These are phyloP conservation scores for Lagocephalus sceleratus DNA, from an alignment of 2,797 vertebrate genomes.

Conservation along the genomic window DNA sequence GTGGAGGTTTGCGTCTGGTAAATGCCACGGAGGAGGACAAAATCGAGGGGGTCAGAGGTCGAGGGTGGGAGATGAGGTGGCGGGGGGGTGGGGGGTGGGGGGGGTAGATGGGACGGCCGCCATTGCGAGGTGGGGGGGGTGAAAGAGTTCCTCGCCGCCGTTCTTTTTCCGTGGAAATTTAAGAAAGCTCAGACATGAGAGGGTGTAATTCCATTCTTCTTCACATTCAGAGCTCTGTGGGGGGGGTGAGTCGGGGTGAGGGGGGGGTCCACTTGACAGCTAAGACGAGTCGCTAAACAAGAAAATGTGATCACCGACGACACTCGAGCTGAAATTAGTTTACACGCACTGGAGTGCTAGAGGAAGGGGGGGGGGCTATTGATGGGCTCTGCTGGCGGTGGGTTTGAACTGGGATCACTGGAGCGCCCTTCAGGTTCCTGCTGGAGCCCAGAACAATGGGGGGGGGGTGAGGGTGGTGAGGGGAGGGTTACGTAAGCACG, in stretches of 20 bases:
- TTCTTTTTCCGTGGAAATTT: slow-evolving; percentile 6
- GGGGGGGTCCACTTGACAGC: too few relatives aligned
- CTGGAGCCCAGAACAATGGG: too few relatives aligned
- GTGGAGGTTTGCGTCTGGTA: slow-evolving; percentile 52
- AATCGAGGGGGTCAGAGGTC: slow-evolving; percentile 52
- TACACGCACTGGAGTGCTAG: too few relatives aligned
- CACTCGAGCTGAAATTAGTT: too few relatives aligned
- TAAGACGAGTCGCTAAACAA: slow-evolving; percentile 12
- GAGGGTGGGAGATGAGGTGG: not conserved
- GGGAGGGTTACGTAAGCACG: too few relatives aligned
- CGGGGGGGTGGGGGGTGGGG: slow-evolving; percentile 32
- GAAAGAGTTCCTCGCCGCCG: slow-evolving; percentile 41
- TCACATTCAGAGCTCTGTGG: slow-evolving; percentile 2
- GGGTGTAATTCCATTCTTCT: slow-evolving; percentile 28
- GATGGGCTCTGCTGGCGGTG: too few relatives aligned
- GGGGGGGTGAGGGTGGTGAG: too few relatives aligned
- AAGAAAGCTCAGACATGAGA: slow-evolving; percentile 21
- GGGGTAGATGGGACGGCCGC: slow-evolving; percentile 53
- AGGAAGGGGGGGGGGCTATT: too few relatives aligned
- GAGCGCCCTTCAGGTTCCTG: too few relatives aligned
- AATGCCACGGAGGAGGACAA: slow-evolving; percentile 58
- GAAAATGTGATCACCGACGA: slow-evolving; percentile 5
- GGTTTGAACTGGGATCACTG: too few relatives aligned
- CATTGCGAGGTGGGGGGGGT: slow-evolving; percentile 43
- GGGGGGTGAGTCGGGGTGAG: too few relatives aligned